A percentile compares a stretch with the other conserved stretches of the same genome.
phyloP scores from a whole-genome alignment of 2,113 vertebrate genomes.

The Orycteropus afer region DNA sequence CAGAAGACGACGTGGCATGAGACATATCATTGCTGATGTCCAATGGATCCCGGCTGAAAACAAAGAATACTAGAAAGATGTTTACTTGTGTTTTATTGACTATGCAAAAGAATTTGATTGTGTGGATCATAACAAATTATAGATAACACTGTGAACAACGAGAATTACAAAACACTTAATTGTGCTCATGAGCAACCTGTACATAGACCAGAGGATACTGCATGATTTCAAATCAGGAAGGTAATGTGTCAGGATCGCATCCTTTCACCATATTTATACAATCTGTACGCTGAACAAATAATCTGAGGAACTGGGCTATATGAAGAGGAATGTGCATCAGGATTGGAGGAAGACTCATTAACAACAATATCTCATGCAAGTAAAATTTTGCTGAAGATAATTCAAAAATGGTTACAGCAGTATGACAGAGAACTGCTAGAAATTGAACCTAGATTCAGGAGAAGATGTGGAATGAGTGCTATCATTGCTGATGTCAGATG shows the following conservation, averaged over 20 bases:
- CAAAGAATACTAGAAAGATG: background rate
- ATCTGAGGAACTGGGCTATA: background rate
- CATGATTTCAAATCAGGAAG: background rate
- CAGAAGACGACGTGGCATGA: background rate
- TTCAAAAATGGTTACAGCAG: no score
- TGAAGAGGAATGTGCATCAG: background rate
- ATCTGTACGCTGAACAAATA: background rate
- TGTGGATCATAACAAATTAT: background rate
- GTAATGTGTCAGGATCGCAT: background rate
- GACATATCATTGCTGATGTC: background rate
- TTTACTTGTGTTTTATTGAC: background rate
- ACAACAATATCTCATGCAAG: no score
- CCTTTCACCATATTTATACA: background rate
- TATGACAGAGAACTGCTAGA: no score
- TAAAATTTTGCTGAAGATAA: no score
- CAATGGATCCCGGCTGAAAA: background rate
- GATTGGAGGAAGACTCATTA: background rate
- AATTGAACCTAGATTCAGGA: no score
- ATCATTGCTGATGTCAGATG: no score
- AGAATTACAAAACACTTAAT: background rate
- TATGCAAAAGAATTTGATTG: background rate
- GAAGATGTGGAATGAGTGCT: no score
- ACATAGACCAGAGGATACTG: background rate
- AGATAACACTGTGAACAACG: background rate
- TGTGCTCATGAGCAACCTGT: background rate